A percentile compares a stretch with the other conserved stretches of the same genome.
These are phyloP conservation scores for Syrista parreyssii DNA, from an alignment of 2,888 invertebrate genomes.

Conservation along the genomic window DNA sequence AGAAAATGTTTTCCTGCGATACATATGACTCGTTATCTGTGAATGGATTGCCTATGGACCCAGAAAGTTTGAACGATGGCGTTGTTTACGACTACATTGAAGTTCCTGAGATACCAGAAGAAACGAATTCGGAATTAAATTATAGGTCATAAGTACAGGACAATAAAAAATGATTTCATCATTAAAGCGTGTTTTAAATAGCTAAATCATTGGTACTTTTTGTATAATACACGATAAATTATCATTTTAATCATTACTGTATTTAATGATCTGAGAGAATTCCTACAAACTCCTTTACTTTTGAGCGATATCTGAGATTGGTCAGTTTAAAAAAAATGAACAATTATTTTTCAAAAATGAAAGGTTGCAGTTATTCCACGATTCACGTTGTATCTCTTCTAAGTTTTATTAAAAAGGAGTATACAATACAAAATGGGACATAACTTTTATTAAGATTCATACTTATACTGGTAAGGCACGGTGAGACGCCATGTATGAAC, in stretches of 20 bases:
- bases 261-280: neutral
- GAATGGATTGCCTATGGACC: neutral
- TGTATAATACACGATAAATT: neutral
- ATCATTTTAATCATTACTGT: neutral
- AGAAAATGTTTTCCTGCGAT: neutral
- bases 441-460: neutral
- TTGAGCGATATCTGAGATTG: too few species aligned
- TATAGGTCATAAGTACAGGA: neutral
- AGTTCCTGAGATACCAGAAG: neutral
- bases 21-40: neutral
- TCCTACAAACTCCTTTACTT: neutral
- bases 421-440: neutral
- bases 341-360: neutral
- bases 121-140: neutral
- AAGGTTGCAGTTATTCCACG: neutral
- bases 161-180: neutral
- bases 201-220: neutral
- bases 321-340: neutral
- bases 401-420: constrained; percentile 26
- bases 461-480: neutral
- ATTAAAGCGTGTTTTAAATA: neutral
- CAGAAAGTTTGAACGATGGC: neutral
- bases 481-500: neutral
- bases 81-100: neutral
- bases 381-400: neutral